A percentile compares a stretch with the other conserved stretches of the same genome.
These are phyloP conservation scores for Pluvialis apricaria DNA, from an alignment of 2,113 vertebrate genomes.

Conservation along the genomic window DNA sequence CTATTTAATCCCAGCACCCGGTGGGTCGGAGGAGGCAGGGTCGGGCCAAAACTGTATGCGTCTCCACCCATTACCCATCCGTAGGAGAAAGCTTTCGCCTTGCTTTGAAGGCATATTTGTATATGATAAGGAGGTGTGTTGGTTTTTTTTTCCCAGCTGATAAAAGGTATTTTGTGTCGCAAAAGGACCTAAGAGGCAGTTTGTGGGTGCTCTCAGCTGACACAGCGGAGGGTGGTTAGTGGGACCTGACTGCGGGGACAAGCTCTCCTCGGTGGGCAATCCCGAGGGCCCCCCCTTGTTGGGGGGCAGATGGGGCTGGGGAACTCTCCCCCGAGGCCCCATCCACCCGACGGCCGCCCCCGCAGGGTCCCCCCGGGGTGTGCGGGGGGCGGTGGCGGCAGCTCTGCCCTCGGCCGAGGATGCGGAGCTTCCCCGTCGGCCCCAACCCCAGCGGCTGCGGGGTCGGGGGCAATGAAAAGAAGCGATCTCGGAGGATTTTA, in stretches of 20 bases:
- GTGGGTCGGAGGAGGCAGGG: accelerated
- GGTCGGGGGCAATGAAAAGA: background rate
- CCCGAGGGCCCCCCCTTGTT: too few relatives aligned
- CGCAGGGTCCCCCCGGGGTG: background rate
- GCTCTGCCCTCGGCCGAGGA: background rate
- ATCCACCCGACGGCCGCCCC: too few relatives aligned
- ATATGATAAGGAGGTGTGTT: accelerated
- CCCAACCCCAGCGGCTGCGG: accelerated
- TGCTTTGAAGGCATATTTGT: background rate
- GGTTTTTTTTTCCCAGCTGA: background rate
- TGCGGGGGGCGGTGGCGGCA: background rate
- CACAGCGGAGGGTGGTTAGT: accelerated
- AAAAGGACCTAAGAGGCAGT: background rate
- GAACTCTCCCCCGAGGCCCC: background rate
- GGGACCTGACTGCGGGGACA: background rate
- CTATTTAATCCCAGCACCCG: background rate
- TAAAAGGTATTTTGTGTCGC: accelerated
- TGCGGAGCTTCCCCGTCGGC: background rate
- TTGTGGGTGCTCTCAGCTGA: accelerated
- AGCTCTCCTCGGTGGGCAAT: accelerated
- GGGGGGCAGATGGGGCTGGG: background rate
- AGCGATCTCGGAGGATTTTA: accelerated
- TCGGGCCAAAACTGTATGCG: accelerated
- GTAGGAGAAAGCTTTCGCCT: accelerated
- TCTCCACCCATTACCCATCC: accelerated